Percentiles rank a stretch among this genome's conserved stretches.
Conservation (phyloP, 2,113 vertebrate species). For the Cynoglossus semilaevis region DNA sequence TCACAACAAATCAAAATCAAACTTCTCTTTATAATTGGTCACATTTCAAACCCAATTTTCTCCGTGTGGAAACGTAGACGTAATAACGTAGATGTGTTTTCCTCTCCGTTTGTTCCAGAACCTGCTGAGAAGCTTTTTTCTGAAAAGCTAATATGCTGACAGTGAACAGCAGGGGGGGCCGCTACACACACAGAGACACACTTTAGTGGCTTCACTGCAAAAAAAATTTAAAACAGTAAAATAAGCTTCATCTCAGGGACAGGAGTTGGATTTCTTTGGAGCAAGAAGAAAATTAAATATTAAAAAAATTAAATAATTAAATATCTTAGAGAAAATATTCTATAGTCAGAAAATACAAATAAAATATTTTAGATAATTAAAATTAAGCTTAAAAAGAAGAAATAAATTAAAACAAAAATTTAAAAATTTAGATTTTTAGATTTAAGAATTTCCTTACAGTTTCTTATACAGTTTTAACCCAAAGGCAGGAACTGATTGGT, state of each 20-base stretch:
- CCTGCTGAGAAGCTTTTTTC: slow-evolving; percentile 4
- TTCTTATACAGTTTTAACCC: too few relatives aligned
- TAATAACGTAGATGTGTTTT: neutral
- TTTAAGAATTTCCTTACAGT: too few relatives aligned
- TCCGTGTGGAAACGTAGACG: too few relatives aligned
- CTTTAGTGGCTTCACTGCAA: neutral
- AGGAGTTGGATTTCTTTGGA: neutral
- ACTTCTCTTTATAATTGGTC: neutral
- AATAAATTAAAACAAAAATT: too few relatives aligned
- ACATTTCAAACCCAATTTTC: neutral
- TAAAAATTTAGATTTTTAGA: too few relatives aligned
- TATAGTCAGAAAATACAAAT: too few relatives aligned
- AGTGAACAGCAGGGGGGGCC: slow-evolving; percentile 10
- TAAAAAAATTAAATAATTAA: neutral
- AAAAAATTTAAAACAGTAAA: neutral
- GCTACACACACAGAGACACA: neutral
- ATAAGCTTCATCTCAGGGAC: too few relatives aligned
- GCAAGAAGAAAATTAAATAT: neutral
- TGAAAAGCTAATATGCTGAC: slow-evolving; percentile 8
- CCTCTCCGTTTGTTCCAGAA: neutral
- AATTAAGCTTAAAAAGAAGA: too few relatives aligned
- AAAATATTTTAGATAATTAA: too few relatives aligned
- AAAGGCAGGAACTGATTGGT: too few relatives aligned
- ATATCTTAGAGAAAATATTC: too few relatives aligned
- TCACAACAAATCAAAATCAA: neutral